Percentiles rank a stretch among this genome's conserved stretches.
phyloP scores from a whole-genome alignment of 2,797 vertebrate species.

The Acanthurus tractus region DNA sequence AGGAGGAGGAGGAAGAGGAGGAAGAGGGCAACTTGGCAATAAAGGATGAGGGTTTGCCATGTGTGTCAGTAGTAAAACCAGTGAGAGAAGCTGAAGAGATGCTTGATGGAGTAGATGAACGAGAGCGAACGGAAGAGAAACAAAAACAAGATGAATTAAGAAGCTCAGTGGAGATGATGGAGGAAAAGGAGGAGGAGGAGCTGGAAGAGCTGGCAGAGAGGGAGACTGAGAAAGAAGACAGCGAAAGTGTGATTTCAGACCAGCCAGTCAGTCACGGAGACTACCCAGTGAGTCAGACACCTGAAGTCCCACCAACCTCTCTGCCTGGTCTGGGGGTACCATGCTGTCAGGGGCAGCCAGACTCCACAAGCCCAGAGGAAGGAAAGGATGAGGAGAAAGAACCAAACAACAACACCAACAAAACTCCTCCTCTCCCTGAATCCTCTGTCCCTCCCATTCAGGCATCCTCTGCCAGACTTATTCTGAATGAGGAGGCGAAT shows the following conservation, averaged over 20 bases:
- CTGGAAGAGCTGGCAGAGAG: slow-evolving; percentile 13
- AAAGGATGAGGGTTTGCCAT: slow-evolving; percentile 19
- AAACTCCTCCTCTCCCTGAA: slow-evolving; percentile 41
- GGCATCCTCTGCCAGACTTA: slow-evolving; percentile 54
- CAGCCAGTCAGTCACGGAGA: slow-evolving; percentile 64
- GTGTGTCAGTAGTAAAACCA: slow-evolving; percentile 7
- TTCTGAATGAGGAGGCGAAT: slow-evolving; percentile 40
- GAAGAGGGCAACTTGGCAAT: slow-evolving; percentile 43
- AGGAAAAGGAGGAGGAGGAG: slow-evolving; percentile 34
- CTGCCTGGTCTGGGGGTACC: slow-evolving; percentile 57
- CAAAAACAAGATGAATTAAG: slow-evolving; percentile 20
- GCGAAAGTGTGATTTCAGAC: slow-evolving; percentile 67
- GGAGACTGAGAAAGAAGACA: slow-evolving; percentile 30
- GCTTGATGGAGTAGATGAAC: slow-evolving; percentile 30
- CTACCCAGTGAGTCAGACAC: slow-evolving; percentile 34
- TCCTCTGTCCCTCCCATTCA: slow-evolving; percentile 37
- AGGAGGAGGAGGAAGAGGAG: slow-evolving; percentile 7
- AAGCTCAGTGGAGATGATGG: slow-evolving; percentile 19
- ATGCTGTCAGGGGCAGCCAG: slow-evolving; percentile 73
- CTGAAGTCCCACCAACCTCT: slow-evolving; percentile 34
- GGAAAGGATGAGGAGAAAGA: slow-evolving; percentile 42
- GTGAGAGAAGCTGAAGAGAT: slow-evolving; percentile 28
- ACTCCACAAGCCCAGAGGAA: slow-evolving; percentile 41
- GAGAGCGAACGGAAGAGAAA: slow-evolving; percentile 28
- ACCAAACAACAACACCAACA: slow-evolving; percentile 80